phyloP scores from a whole-genome alignment of 37 sponge, comb jelly and placozoan species.

The Mnemiopsis leidyi region DNA sequence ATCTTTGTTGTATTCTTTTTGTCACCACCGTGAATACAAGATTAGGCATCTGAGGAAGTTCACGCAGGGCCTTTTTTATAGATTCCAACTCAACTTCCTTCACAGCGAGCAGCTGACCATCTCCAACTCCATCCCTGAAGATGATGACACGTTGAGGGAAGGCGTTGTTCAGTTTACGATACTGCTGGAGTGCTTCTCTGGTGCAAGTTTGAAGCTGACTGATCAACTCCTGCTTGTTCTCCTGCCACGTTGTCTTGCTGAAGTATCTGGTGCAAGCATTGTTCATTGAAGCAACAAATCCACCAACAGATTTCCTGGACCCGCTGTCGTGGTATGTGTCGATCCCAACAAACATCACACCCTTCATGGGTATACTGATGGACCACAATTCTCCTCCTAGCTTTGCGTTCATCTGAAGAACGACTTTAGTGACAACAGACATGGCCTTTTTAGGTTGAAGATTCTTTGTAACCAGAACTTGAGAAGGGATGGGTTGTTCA shows the following conservation, averaged over 20 bases:
- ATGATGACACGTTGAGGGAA: conserved; percentile 90
- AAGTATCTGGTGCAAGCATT: conserved; percentile 83
- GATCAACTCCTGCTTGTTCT: conserved; percentile 85
- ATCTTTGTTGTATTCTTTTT: conserved; percentile 57
- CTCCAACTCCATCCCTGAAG: conserved; percentile 95
- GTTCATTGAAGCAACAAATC: conserved; percentile 90
- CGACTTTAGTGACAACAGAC: conserved; percentile 93
- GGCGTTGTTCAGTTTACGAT: conserved; percentile 58
- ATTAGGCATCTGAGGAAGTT: background rate
- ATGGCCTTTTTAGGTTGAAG: conserved; percentile 66
- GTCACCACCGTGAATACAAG: conserved; percentile 27
- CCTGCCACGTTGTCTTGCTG: conserved; percentile 83
- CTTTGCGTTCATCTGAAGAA: conserved; percentile 92
- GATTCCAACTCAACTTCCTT: conserved; percentile 62
- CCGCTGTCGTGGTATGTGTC: conserved; percentile 94
- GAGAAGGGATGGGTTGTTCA: conserved; percentile 54
- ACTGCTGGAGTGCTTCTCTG: conserved; percentile 48
- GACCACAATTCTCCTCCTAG: conserved; percentile 77
- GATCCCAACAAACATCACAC: conserved; percentile 89
- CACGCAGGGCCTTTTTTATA: background rate
- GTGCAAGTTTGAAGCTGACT: conserved; percentile 76
- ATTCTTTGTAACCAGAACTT: conserved; percentile 41
- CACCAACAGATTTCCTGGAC: conserved; percentile 76
- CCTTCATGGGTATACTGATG: conserved; percentile 73
- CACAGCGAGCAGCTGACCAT: conserved; percentile 84